phyloP scores from a whole-genome alignment of 2,797 vertebrate genomes.

The Tauraco hartlaubi region DNA sequence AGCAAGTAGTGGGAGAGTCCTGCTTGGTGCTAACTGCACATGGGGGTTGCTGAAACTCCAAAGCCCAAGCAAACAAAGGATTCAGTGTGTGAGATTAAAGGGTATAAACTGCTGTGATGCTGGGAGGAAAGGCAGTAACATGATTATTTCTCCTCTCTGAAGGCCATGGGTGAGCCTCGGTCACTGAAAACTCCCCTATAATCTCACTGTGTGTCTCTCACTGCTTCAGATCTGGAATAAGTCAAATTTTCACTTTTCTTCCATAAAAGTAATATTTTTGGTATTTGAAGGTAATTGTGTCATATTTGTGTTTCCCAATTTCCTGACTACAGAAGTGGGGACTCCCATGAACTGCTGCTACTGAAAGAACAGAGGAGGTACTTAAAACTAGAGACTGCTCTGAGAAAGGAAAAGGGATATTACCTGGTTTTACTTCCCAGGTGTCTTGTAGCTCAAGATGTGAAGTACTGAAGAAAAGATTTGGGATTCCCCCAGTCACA shows the following conservation, averaged over 20 bases:
- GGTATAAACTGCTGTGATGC: slow-evolving; percentile 1
- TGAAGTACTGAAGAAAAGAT: neutral
- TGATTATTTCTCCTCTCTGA: slow-evolving; percentile 19
- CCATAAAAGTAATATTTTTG: slow-evolving; percentile 71
- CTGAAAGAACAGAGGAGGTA: neutral
- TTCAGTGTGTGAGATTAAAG: neutral
- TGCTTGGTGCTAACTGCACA: neutral
- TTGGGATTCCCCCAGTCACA: neutral
- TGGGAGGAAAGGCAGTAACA: neutral
- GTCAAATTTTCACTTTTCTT: slow-evolving; percentile 38
- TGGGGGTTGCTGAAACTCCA: neutral
- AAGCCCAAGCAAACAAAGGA: slow-evolving; percentile 27
- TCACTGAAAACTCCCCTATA: neutral
- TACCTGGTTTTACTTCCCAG: neutral
- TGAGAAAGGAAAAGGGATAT: neutral
- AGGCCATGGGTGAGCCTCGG: neutral
- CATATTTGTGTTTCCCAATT: slow-evolving; percentile 29
- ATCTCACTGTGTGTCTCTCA: neutral
- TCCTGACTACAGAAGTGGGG: neutral
- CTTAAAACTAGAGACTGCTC: neutral
- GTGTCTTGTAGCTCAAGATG: neutral
- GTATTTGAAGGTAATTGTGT: slow-evolving; percentile 46
- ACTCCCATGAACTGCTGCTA: neutral
- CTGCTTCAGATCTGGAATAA: slow-evolving; percentile 47
- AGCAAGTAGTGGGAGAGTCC: neutral